phyloP scores from a whole-genome alignment of 2,888 invertebrate species.

The Troilus luridus region DNA sequence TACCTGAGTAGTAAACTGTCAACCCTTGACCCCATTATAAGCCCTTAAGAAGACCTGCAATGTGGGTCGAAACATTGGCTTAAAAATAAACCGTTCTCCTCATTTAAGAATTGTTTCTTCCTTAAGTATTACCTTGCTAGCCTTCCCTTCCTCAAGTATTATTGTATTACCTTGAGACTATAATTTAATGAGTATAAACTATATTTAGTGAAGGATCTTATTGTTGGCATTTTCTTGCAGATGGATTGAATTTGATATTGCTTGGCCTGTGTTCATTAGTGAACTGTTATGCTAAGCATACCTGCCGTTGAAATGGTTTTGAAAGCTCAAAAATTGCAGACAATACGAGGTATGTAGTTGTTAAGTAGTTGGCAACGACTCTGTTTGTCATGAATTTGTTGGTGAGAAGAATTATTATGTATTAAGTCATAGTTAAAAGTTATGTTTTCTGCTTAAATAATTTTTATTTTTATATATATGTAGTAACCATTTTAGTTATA shows the following conservation, averaged over 20 bases:
- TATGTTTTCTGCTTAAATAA: slow-evolving; percentile 12
- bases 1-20: too few species aligned
- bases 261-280: slow-evolving; percentile 38
- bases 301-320: slow-evolving; percentile 35
- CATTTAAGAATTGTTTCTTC: too few species aligned
- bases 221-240: background rate
- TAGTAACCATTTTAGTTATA: background rate
- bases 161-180: background rate
- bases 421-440: background rate
- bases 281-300: slow-evolving; percentile 35
- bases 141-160: background rate
- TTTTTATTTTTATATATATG: background rate
- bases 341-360: slow-evolving; percentile 39
- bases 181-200: background rate
- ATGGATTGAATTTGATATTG: slow-evolving; percentile 21
- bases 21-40: too few species aligned
- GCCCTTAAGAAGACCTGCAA: too few species aligned
- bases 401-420: slow-evolving; percentile 24
- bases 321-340: slow-evolving; percentile 45
- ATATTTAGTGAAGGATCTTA: background rate
- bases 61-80: too few species aligned
- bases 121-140: too few species aligned
- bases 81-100: too few species aligned
- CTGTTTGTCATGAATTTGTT: slow-evolving; percentile 24
- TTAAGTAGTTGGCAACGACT: slow-evolving; percentile 14